A percentile compares a stretch with the other conserved stretches of the same genome.
Evolutionary conservation across 2,113 vertebrate genomes (phyloP).

Genomic region (Microtus oregoni): DNA sequence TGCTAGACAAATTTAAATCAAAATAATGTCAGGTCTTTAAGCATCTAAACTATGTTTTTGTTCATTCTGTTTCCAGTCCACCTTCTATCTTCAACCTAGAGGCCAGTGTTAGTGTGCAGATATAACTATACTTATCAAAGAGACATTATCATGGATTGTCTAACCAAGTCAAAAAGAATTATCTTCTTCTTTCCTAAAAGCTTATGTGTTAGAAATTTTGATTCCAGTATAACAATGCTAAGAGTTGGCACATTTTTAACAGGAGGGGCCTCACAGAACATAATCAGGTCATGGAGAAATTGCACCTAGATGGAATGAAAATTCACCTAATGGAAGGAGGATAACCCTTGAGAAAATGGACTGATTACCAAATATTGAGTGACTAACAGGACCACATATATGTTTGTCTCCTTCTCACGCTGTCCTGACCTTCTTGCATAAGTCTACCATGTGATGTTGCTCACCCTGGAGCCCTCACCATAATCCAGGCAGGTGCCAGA

Average conservation of each 20-base stretch:
- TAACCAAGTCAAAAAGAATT: not conserved
- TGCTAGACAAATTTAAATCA: not conserved
- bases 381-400: fast-evolving
- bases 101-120: not conserved
- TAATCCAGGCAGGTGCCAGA: not conserved
- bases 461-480: not conserved
- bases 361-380: not conserved
- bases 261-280: fast-evolving
- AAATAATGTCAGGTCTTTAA: not conserved
- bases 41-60: not conserved
- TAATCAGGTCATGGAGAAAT: not conserved
- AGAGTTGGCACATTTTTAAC: not conserved
- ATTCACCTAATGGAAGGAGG: not conserved
- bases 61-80: not conserved
- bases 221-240: not conserved
- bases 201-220: not conserved
- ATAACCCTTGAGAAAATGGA: not conserved
- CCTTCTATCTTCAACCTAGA: not conserved
- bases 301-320: not conserved
- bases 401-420: not conserved
- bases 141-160: not conserved
- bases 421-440: not conserved
- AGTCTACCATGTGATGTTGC: not conserved
- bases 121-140: fast-evolving
- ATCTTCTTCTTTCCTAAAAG: not conserved